These are phyloP conservation scores for Drosophila falleni DNA, from an alignment of 2,888 invertebrate species.

Conservation along the genomic window DNA sequence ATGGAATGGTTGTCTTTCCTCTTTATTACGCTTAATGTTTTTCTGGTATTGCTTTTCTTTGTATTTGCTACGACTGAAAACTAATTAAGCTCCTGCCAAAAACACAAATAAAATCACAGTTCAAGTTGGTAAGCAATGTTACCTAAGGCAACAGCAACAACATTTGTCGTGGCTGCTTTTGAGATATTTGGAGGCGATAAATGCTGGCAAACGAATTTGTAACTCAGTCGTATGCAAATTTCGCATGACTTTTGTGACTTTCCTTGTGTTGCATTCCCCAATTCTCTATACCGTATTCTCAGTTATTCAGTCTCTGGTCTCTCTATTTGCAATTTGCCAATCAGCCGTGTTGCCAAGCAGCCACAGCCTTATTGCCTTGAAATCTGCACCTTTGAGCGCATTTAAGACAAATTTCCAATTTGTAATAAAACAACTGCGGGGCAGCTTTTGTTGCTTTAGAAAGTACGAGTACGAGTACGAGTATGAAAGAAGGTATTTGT, in stretches of 20 bases:
- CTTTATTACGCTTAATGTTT: neutral
- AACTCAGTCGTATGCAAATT: conserved; percentile 50
- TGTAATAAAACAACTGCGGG: conserved; percentile 60
- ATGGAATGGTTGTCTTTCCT: neutral
- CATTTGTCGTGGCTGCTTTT: conserved; percentile 54
- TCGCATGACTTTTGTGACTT: conserved; percentile 54
- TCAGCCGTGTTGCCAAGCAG: neutral
- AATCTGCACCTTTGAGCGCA: conserved; percentile 45
- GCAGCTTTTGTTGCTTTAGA: conserved; percentile 52
- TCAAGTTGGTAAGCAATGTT: conserved; percentile 9
- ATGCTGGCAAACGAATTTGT: conserved; percentile 44
- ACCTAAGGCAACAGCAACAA: conserved; percentile 20
- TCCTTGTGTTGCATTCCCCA: conserved; percentile 18
- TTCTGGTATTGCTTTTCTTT: neutral
- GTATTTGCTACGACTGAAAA: conserved; percentile 1
- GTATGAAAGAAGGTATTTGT: conserved; percentile 40
- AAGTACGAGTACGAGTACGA: conserved; percentile 59
- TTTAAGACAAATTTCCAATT: conserved; percentile 66
- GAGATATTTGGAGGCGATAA: conserved; percentile 48
- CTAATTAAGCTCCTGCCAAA: conserved; percentile 35
- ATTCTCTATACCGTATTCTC: conserved; percentile 2
- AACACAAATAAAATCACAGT: conserved; percentile 31
- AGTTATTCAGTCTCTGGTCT: neutral
- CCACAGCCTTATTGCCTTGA: conserved; percentile 27
- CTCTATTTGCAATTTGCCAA: neutral